Base-by-base conservation (phyloP, 23 tunicate genomes). In the Botrylloides violaceus region DNA sequence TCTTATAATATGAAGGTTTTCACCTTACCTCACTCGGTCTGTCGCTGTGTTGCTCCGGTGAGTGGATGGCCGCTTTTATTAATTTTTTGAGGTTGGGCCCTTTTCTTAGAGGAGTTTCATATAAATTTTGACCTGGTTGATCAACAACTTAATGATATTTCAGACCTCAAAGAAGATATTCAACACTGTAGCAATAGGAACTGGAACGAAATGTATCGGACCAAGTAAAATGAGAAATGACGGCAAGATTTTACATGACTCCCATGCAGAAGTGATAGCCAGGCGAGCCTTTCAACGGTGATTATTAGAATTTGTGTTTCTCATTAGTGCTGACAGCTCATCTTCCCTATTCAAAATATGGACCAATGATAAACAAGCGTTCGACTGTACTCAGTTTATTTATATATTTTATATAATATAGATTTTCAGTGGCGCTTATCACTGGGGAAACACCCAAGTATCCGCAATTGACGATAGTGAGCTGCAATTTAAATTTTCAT, bases 251-350 rank as follows among this genome's bases (percentile, higher is more conserved):
- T 33, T 83, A 4, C 84, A 90, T 73, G 91, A 79, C 61, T 32
- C 72, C 30, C 97, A 90, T 66, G 97, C 84, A 24, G 97, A 83
- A 63, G 79, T 86, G 29, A 35, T 86, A 37, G 94, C 94, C 3
- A 80, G 85, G 66, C 62, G 85, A 3, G 62, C 77, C 25, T 80
- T 86, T 58, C 59, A 31, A 27, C 64, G 80, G 92, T 79, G 28
- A 59, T 59, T 59, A 6, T 59, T 59, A 22, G 9, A 7, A 59
- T 22, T 7, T 43, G n/a, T n/a, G n/a, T n/a, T n/a, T n/a, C n/a
- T n/a, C n/a, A n/a, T n/a, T n/a, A n/a, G n/a, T n/a, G n/a, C n/a
- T n/a, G n/a, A n/a, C n/a, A n/a, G n/a, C n/a, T n/a, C n/a, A 47
- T 47, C 55, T 12, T 47, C 12, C 18, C 55, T 47, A 47, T 47